Evolutionary conservation across 2,888 invertebrate genomes (phyloP), one percentile per base, ranked within the genome.

Genomic region (Platycheirus albimanus): DNA sequence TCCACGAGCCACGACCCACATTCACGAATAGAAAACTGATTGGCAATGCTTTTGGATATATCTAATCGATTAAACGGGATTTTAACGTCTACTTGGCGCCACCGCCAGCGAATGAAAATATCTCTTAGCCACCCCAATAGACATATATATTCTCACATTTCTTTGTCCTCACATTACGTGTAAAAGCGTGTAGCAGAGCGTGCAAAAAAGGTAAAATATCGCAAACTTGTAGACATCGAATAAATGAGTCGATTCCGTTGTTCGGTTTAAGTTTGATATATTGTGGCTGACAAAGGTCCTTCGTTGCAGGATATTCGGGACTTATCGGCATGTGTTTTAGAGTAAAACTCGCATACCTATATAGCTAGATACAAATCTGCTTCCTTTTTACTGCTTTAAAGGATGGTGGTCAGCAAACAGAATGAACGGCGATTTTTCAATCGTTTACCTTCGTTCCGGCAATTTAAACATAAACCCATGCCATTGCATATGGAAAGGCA

Each of bases 181-280:
- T 45, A 58, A 45, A 58, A 70, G 58, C 85, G 76, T 85, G 83
- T 83, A 85, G 61, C 49, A 76, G 69, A 85, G 78, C 81, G 84
- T 85, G 76, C 66, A 85, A 58, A 85, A n/a, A 85, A 80, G 85
- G 78, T 85, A 84, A 85, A 85, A 85, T 85, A 85, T 85, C 85
- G 86, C 84, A 85, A 85, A 85, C 85, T 85, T 85, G 85, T 85
- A 86, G 85, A 86, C 85, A 85, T 86, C 85, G 85, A 84, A 85
- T 85, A 85, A 86, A 86, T 86, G 85, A 86, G 85, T 85, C 85
- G 84, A 85, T 85, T 85, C 85, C 81, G 83, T 70, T 84, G 78
- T 75, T 77, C 83, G 79, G 58, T 79, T 83, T 51, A 74, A 77
- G 52, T 76, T 78, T 85, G 85, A 85, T 85, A 85, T 75, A 85